A percentile compares a stretch with the other conserved stretches of the same genome.
phyloP scores from a whole-genome alignment of 2,113 vertebrate species.

The Odocoileus virginianus region DNA sequence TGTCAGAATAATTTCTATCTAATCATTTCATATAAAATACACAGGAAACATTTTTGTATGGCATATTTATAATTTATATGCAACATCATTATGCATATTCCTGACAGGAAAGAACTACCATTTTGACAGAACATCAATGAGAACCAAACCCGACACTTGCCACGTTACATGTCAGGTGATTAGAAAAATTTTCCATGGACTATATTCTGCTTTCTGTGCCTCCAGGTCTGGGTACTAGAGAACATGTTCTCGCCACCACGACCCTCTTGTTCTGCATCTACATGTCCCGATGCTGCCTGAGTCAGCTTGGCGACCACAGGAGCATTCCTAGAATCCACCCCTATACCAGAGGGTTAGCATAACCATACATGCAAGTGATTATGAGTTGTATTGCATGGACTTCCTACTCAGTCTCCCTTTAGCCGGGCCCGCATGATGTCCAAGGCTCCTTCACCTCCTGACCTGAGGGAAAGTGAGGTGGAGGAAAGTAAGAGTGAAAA shows the following conservation, averaged over 20 bases:
- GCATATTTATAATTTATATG: background rate
- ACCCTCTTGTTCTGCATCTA: background rate
- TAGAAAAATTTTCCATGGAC: background rate
- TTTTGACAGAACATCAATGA: background rate
- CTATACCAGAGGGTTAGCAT: background rate
- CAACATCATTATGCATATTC: background rate
- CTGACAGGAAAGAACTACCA: background rate
- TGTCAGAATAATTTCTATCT: conserved; percentile 6
- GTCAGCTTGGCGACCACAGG: background rate
- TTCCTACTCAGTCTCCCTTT: background rate
- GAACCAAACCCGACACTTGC: background rate
- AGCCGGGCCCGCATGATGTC: background rate
- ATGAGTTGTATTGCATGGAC: background rate
- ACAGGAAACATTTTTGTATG: background rate
- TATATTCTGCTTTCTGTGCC: background rate
- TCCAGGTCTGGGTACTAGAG: background rate
- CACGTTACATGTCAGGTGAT: background rate
- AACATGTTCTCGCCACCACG: rapidly evolving
- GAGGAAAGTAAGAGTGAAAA: background rate
- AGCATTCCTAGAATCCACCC: background rate
- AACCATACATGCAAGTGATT: background rate
- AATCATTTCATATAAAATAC: background rate
- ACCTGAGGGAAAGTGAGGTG: background rate
- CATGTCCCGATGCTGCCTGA: rapidly evolving
- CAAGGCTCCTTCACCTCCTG: background rate